Percentiles rank a stretch among this genome's conserved stretches.
Evolutionary conservation across 2,113 vertebrate genomes (phyloP).

Genomic region (Coptodon bakossiorum): DNA sequence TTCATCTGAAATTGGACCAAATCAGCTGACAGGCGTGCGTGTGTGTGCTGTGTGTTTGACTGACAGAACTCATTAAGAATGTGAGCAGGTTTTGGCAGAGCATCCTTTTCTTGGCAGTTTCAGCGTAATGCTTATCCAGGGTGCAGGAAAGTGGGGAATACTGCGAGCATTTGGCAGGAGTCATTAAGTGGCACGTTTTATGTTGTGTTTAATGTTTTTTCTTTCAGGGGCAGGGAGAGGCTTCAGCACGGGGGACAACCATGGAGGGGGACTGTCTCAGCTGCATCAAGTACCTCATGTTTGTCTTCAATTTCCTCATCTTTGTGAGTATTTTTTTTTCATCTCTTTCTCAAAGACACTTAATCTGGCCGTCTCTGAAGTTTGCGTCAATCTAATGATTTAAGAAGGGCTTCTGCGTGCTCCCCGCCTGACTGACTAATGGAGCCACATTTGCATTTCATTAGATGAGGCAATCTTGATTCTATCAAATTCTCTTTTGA

Average conservation of each 20-base stretch:
- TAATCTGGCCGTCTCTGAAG: constrained; percentile 23
- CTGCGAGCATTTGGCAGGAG: constrained; percentile 4
- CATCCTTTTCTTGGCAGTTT: constrained; percentile 39
- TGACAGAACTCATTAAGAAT: constrained; percentile 50
- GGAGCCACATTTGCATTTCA: constrained; percentile 64
- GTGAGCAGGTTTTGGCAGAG: constrained; percentile 5
- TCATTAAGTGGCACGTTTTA: neutral
- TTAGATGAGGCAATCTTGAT: constrained; percentile 62
- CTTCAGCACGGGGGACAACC: constrained; percentile 67
- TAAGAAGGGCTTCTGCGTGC: constrained; percentile 22
- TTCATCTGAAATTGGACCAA: constrained; percentile 22
- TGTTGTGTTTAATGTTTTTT: constrained; percentile 6
- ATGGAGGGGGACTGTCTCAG: constrained; percentile 95
- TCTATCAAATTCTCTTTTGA: constrained; percentile 63
- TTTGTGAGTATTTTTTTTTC: constrained; percentile 81
- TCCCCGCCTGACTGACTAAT: constrained; percentile 37
- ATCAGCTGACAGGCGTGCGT: constrained; percentile 3
- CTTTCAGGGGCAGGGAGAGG: constrained; percentile 74
- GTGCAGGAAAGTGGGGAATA: neutral
- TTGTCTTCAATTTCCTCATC: constrained; percentile 96
- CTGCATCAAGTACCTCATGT: constrained; percentile 97
- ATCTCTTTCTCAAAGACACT: constrained; percentile 2
- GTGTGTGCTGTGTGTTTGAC: neutral
- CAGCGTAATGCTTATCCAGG: constrained; percentile 8
- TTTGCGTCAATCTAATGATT: constrained; percentile 39